Conservation (phyloP, 2,113 vertebrate species). For the Tetraodon nigroviridis region DNA sequence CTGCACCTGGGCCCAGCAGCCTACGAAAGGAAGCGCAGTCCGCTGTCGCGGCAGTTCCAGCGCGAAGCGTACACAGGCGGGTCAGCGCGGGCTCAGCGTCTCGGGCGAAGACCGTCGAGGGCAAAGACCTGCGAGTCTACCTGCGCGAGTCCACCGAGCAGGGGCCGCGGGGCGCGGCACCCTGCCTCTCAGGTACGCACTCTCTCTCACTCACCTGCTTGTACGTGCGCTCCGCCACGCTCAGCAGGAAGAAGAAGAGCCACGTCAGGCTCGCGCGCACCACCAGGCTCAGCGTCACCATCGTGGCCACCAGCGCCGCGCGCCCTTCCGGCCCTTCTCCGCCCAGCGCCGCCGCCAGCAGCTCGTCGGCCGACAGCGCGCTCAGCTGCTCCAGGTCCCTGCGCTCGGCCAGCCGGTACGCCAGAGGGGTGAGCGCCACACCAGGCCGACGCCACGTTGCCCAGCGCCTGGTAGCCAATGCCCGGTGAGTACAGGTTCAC, state of each 20-base stretch:
- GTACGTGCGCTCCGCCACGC: conserved; percentile 96
- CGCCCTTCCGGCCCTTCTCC: conserved; percentile 81
- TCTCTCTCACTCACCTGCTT: conserved; percentile 97
- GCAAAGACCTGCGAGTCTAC: too few species aligned
- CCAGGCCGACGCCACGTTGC: conserved; percentile 85
- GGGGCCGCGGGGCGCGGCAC: too few species aligned
- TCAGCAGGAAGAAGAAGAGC: conserved; percentile 99
- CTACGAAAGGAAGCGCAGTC: too few species aligned
- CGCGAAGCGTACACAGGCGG: too few species aligned
- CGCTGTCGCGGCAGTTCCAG: too few species aligned
- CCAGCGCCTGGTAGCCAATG: conserved; percentile 96
- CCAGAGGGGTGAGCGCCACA: conserved; percentile 91
- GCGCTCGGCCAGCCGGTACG: conserved; percentile 84
- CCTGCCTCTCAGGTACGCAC: too few species aligned
- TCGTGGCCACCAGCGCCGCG: conserved; percentile 81
- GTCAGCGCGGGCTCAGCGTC: too few species aligned
- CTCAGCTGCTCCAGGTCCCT: conserved; percentile 86
- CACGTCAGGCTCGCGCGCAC: conserved; percentile 92
- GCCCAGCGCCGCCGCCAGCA: conserved; percentile 84
- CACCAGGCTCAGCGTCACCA: conserved; percentile 90
- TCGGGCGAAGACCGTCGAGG: too few species aligned
- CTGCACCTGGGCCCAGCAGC: too few species aligned
- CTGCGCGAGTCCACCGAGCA: too few species aligned
- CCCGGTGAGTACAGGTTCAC: conserved; percentile 92
- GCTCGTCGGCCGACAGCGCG: conserved; percentile 81